Conservation (phyloP, 2,113 vertebrate genomes). For the Zosterops borbonicus region DNA sequence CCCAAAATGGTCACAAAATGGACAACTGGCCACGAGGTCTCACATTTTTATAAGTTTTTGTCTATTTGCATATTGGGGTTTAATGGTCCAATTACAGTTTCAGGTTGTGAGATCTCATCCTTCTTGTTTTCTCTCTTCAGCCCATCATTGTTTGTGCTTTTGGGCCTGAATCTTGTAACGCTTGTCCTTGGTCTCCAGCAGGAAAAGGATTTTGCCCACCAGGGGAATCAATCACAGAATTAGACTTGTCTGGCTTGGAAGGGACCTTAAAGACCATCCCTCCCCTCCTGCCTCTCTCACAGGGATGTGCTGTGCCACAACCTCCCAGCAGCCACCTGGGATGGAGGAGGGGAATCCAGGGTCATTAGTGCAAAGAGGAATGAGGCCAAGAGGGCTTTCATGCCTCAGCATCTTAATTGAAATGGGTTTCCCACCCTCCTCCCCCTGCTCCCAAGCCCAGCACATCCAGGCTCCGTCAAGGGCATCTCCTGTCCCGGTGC, state of each 20-base stretch:
- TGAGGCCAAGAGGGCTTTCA: background rate
- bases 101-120: background rate
- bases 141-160: background rate
- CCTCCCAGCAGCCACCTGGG: background rate
- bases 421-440: background rate
- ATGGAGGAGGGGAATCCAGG: background rate
- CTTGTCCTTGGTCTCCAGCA: background rate
- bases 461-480: background rate
- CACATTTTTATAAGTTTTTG: background rate
- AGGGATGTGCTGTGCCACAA: background rate
- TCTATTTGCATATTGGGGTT: background rate
- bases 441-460: background rate
- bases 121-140: background rate
- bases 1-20: background rate
- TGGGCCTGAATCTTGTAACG: background rate
- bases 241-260: background rate
- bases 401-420: background rate
- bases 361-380: background rate
- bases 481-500: background rate
- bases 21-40: fast-evolving
- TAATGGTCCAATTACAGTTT: background rate
- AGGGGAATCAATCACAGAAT: background rate
- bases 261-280: background rate
- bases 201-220: background rate
- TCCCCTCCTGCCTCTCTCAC: background rate